Evolutionary conservation across 2,797 vertebrate genomes (phyloP).

Genomic region (Enteromius viviparus): DNA sequence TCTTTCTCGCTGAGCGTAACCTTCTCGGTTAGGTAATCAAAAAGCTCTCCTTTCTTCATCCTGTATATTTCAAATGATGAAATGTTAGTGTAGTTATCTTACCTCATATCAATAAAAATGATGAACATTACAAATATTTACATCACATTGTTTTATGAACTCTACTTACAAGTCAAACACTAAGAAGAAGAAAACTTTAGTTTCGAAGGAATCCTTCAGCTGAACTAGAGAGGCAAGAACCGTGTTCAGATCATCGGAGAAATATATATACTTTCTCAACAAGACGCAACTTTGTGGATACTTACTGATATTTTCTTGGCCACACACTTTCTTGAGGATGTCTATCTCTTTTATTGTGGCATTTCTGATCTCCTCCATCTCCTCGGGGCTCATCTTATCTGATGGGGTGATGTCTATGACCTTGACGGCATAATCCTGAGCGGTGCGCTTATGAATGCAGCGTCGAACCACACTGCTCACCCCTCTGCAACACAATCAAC

Average conservation of each 20-base stretch:
- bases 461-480: conserved; percentile 95
- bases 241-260: neutral
- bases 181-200: conserved; percentile 95
- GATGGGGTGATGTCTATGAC: conserved; percentile 94
- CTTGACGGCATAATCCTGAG: conserved; percentile 92
- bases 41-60: conserved; percentile 96
- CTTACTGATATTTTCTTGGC: conserved; percentile 93
- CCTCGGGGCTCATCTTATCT: conserved; percentile 82
- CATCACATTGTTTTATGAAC: neutral
- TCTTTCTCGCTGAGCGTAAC: conserved; percentile 96
- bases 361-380: conserved; percentile 87
- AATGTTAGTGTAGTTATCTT: neutral
- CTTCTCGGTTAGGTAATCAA: conserved; percentile 98
- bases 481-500: conserved; percentile 77
- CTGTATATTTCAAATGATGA: conserved; percentile 67
- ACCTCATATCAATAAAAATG: neutral
- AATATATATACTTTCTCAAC: neutral
- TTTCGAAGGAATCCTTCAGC: conserved; percentile 94
- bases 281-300: neutral
- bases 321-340: conserved; percentile 91
- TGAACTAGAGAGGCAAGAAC: conserved; percentile 84
- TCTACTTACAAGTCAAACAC: conserved; percentile 92
- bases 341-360: conserved; percentile 93
- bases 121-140: too few species aligned
- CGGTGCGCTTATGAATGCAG: conserved; percentile 85